These are phyloP conservation scores for Xestia ashworthii DNA, from an alignment of 2,888 invertebrate genomes.

Conservation along the genomic window DNA sequence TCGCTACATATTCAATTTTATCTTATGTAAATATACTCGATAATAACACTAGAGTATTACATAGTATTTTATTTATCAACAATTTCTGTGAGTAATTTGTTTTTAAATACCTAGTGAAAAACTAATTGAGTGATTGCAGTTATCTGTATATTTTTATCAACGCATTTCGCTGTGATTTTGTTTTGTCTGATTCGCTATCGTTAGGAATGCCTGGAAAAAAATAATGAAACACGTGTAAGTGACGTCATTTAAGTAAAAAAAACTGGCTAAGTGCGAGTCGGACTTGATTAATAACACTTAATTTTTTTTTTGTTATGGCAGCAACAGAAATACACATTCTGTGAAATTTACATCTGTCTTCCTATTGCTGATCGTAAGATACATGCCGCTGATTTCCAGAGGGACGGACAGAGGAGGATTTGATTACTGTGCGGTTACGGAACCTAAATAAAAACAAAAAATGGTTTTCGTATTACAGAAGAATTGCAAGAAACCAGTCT, in stretches of 20 bases:
- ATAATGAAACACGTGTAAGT: not conserved
- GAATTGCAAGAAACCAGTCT: too few species aligned
- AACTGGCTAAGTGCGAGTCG: too few species aligned
- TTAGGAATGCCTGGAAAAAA: not conserved
- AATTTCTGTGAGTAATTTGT: conserved; percentile 5
- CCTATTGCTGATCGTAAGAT: too few species aligned
- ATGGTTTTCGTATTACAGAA: too few species aligned
- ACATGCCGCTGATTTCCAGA: too few species aligned
- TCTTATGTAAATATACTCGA: conserved; percentile 13
- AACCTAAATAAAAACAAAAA: too few species aligned
- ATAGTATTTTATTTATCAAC: conserved; percentile 16
- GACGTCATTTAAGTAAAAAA: not conserved
- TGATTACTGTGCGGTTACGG: too few species aligned
- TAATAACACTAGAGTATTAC: conserved; percentile 22
- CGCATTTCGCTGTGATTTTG: not conserved
- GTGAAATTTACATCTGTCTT: too few species aligned
- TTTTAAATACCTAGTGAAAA: not conserved
- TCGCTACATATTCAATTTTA: not conserved
- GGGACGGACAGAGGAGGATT: too few species aligned
- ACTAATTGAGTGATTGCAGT: conserved; percentile 14
- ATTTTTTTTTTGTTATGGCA: too few species aligned
- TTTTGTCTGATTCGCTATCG: conserved; percentile 1
- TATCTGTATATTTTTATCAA: not conserved
- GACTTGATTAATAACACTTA: too few species aligned
- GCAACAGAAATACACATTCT: too few species aligned